Evolutionary conservation across 2,113 vertebrate genomes (phyloP).

Genomic region (Larimichthys polyactis): DNA sequence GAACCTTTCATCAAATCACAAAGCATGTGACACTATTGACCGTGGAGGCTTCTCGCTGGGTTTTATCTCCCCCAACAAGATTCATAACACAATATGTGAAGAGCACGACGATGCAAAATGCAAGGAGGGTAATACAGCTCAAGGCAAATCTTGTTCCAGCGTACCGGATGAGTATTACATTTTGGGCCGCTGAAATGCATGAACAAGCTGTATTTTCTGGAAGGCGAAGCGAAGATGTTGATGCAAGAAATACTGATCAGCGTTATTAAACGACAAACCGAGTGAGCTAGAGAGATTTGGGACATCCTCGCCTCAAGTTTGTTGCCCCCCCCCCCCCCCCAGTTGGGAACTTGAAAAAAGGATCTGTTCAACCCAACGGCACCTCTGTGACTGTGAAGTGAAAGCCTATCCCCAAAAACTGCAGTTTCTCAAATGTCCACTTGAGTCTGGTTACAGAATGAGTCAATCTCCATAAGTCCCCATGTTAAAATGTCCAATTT

Average conservation of each 20-base stretch:
- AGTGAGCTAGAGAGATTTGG: background rate
- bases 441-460: too few species aligned
- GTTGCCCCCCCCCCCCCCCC: too few species aligned
- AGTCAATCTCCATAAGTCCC: too few species aligned
- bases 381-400: too few species aligned
- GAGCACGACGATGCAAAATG: slow-evolving; percentile 44
- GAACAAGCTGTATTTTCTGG: slow-evolving; percentile 1
- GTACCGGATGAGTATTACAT: background rate
- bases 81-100: slow-evolving; percentile 42
- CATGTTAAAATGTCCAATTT: too few species aligned
- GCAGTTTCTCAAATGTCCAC: too few species aligned
- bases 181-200: background rate
- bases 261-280: background rate
- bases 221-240: background rate
- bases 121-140: slow-evolving; percentile 16
- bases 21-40: slow-evolving; percentile 81
- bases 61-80: slow-evolving; percentile 59
- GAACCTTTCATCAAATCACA: slow-evolving; percentile 84
- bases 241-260: background rate
- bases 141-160: slow-evolving; percentile 15
- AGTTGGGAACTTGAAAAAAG: background rate
- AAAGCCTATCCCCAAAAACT: too few species aligned
- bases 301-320: background rate
- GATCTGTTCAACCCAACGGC: background rate
- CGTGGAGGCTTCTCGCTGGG: slow-evolving; percentile 42